Evolutionary conservation across 2,888 invertebrate genomes (phyloP), one percentile per base, ranked within the genome.

Genomic region (Mantis religiosa): DNA sequence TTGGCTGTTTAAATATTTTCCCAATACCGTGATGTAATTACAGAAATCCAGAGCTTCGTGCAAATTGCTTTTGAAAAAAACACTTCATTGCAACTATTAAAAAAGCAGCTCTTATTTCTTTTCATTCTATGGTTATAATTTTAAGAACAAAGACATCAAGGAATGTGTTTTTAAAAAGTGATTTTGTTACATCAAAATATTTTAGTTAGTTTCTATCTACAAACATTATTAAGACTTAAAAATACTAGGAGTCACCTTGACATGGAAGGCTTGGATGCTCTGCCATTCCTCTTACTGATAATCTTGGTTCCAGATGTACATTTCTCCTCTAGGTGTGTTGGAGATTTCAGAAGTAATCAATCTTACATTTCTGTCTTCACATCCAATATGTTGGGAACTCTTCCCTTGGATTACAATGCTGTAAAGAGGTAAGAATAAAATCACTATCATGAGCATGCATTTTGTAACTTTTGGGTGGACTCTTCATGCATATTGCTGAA

Each of bases 221-320:
- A 88, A 85, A 71, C 54, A 71, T 71, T 82, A 14, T 84, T 83
- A 88, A 88, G 88, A 83, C 88, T 88, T 88, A 88, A 71, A 84
- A 71, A 71, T 71, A 71, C 54, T 71, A 71, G 54, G 54, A 71
- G 54, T 71, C 54, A 71, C 54, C 54, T 71, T 71, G 54, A 71
- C 54, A 71, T 71, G 54, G 54, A 71, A 71, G 54, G 54, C 54
- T 71, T 20, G 25, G 54, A 4, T 71, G 54, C 54, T 71, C 54
- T 71, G 54, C 54, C 20, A 20, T 71, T 71, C 54, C 54, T 71
- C 54, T 71, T 25, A 25, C 2, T 71, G 54, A 71, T 71, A 71
- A 71, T 71, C 54, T 71, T 71, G 54, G 25, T 71, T 25, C 54
- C 20, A 71, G 54, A 20, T 71, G 54, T 71, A 20, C 15, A 12